Percentiles rank a stretch among this genome's conserved stretches.
Conservation (phyloP, 2,888 invertebrate species). For the Polyommatus iphigenia region DNA sequence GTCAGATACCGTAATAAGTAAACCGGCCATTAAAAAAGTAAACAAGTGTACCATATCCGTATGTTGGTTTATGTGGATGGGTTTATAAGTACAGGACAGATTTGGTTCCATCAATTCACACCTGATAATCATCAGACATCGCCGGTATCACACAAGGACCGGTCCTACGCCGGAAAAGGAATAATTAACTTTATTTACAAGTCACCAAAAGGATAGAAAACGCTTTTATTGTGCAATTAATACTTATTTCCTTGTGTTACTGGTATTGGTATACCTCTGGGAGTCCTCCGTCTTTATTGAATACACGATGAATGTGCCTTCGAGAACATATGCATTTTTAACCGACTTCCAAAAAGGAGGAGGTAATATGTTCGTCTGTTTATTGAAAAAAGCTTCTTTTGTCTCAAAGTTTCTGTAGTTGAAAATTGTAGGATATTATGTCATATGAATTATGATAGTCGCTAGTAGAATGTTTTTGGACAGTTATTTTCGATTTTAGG, state of each 20-base stretch:
- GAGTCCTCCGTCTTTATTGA: background rate
- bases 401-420: no score
- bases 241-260: background rate
- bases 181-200: conserved; percentile 32
- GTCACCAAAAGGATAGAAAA: conserved; percentile 29
- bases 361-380: no score
- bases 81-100: conserved; percentile 57
- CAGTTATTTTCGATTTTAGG: no score
- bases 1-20: conserved; percentile 21
- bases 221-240: background rate
- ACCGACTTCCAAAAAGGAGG: no score
- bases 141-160: conserved; percentile 51
- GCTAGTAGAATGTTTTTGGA: no score
- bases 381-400: no score
- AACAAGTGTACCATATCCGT: conserved; percentile 24
- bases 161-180: conserved; percentile 20
- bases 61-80: conserved; percentile 37
- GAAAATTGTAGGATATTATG: no score
- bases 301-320: background rate
- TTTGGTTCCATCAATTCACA: conserved; percentile 70
- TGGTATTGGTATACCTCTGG: background rate
- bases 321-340: background rate
- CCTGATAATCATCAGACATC: conserved; percentile 71
- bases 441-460: no score
- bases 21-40: conserved; percentile 29